These are phyloP conservation scores for Channallabes apus DNA, from an alignment of 2,797 vertebrate species.

Conservation along the genomic window DNA sequence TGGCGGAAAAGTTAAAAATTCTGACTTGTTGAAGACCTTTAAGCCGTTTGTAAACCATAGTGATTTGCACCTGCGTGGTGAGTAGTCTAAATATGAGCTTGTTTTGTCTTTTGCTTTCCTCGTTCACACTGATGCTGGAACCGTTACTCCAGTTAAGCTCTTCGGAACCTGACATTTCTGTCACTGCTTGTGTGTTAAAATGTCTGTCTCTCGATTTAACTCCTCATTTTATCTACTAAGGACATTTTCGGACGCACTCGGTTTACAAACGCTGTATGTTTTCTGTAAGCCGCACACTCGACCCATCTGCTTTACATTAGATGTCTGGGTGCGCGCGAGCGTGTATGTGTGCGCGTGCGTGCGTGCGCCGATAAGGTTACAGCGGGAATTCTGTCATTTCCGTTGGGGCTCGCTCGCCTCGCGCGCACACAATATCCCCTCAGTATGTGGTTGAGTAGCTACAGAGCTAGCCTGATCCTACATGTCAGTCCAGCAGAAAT, in stretches of 20 bases:
- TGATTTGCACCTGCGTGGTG: constrained; percentile 75
- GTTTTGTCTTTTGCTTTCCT: not conserved
- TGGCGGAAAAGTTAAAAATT: constrained; percentile 76
- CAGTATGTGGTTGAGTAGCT: not conserved
- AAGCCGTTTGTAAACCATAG: constrained; percentile 77
- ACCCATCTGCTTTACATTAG: constrained; percentile 72
- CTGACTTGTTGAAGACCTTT: constrained; percentile 74
- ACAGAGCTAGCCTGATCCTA: not conserved
- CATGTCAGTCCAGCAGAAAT: no score
- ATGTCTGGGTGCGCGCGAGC: constrained; percentile 36
- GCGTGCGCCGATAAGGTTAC: constrained; percentile 43
- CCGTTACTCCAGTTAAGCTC: not conserved
- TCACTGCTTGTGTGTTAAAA: not conserved
- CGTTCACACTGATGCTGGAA: not conserved
- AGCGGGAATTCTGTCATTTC: constrained; percentile 69
- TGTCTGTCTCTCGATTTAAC: not conserved
- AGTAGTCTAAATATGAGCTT: constrained; percentile 58
- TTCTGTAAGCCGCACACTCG: not conserved
- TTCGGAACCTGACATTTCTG: not conserved
- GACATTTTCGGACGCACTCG: not conserved
- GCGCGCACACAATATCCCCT: not conserved
- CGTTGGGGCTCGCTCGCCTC: constrained; percentile 31
- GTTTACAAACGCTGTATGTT: no score
- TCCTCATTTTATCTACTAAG: not conserved
- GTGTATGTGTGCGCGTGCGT: not conserved